These are phyloP conservation scores for Epinephelus lanceolatus DNA, from an alignment of 2,113 vertebrate species.

Conservation along the genomic window DNA sequence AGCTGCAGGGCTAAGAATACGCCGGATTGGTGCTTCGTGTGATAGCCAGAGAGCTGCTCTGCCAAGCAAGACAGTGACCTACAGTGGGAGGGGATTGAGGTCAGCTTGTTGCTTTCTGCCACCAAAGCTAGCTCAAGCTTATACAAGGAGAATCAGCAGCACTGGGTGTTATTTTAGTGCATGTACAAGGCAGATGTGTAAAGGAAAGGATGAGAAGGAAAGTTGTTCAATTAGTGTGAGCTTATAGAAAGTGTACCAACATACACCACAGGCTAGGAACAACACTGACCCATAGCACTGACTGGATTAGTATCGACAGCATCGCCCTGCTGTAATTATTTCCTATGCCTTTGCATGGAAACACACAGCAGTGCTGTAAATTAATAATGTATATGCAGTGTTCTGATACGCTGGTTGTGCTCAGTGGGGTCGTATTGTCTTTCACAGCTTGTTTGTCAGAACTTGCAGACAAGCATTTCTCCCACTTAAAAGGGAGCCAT, in stretches of 20 bases:
- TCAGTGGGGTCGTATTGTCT: constrained; percentile 34
- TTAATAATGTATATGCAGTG: constrained; percentile 37
- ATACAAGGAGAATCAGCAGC: constrained; percentile 48
- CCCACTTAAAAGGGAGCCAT: neutral
- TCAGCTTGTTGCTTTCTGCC: constrained; percentile 56
- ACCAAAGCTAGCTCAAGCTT: constrained; percentile 63
- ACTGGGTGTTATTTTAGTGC: constrained; percentile 26
- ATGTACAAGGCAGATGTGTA: constrained; percentile 11
- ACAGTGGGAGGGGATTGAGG: constrained; percentile 74
- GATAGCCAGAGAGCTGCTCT: constrained; percentile 50
- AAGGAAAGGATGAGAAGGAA: neutral
- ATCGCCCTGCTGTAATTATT: neutral
- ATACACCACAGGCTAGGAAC: neutral
- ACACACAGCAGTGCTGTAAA: neutral
- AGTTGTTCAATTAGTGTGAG: constrained; percentile 17
- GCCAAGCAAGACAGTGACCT: constrained; percentile 59
- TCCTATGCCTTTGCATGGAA: neutral
- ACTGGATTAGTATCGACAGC: neutral
- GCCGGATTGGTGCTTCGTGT: constrained; percentile 49
- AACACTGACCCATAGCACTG: neutral
- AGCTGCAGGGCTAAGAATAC: constrained; percentile 61
- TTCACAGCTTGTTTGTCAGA: constrained; percentile 30
- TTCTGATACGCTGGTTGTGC: constrained; percentile 13
- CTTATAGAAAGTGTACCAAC: constrained; percentile 20
- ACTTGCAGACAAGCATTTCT: constrained; percentile 29